Evolutionary conservation across 2,113 vertebrate species (phyloP).

Genomic region (Hystrix cristata): DNA sequence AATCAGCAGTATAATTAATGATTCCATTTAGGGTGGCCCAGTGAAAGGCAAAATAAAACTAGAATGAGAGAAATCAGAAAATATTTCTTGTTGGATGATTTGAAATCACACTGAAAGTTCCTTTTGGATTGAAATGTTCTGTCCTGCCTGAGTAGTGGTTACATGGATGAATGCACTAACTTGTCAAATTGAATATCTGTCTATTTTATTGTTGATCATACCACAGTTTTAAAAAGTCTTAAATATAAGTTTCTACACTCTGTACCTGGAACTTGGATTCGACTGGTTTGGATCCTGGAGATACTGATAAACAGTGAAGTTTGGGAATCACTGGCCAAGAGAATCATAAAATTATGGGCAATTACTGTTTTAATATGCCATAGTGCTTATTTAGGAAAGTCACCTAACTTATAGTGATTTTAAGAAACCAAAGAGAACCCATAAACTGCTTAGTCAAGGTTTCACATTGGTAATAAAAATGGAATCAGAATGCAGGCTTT

Average conservation of each 20-base stretch:
- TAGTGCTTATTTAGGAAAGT: neutral
- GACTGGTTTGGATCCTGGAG: neutral
- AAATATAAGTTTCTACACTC: neutral
- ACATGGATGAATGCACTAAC: neutral
- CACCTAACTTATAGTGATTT: neutral
- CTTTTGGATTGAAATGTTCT: neutral
- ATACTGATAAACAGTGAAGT: neutral
- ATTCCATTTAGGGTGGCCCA: neutral
- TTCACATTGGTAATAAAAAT: neutral
- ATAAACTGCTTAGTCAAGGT: neutral
- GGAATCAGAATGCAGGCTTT: neutral
- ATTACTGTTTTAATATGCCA: neutral
- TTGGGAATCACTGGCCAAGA: neutral
- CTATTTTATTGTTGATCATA: neutral
- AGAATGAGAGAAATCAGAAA: neutral
- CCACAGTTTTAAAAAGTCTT: neutral
- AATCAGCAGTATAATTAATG: neutral
- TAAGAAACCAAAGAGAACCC: neutral
- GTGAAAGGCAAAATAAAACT: neutral
- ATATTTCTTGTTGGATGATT: neutral
- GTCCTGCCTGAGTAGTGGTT: neutral
- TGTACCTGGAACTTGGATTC: neutral
- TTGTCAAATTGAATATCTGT: neutral
- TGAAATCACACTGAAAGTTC: neutral
- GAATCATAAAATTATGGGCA: neutral